phyloP scores from a whole-genome alignment of 1,140 invertebrate species.

The Gryon sp. region DNA sequence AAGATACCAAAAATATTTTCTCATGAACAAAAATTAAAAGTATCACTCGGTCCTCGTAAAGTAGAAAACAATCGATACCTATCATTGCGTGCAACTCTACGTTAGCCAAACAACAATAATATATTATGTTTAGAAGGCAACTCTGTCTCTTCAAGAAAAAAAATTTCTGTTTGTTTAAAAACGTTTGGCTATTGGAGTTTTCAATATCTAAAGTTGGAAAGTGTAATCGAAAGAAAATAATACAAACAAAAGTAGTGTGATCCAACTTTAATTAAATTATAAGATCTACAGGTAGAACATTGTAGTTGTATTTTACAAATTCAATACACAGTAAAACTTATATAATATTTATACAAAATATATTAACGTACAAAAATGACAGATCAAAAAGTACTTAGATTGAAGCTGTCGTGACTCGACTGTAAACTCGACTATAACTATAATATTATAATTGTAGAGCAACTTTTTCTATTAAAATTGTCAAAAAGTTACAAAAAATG shows the following conservation, averaged over 20 bases:
- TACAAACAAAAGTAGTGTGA: slow-evolving; percentile 18
- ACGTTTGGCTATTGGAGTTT: slow-evolving; percentile 45
- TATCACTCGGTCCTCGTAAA: background rate
- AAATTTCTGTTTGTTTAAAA: slow-evolving; percentile 1
- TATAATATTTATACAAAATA: slow-evolving; percentile 40
- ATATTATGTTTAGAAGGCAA: slow-evolving; percentile 7
- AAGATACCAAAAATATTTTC: too few relatives aligned
- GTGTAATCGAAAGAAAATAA: too few relatives aligned
- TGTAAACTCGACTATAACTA: slow-evolving; percentile 45
- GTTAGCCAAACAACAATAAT: slow-evolving; percentile 20
- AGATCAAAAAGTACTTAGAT: slow-evolving; percentile 24
- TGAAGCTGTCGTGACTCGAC: slow-evolving; percentile 19
- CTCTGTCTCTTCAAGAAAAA: background rate
- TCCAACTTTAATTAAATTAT: slow-evolving; percentile 20
- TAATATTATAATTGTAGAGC: slow-evolving; percentile 35
- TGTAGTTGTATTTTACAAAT: slow-evolving; percentile 41
- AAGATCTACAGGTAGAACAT: slow-evolving; percentile 22
- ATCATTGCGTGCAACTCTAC: slow-evolving; percentile 25
- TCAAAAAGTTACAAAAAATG: background rate
- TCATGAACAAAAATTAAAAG: background rate
- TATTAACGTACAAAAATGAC: slow-evolving; percentile 43
- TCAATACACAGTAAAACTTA: slow-evolving; percentile 7
- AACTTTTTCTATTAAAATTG: background rate
- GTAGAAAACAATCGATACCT: slow-evolving; percentile 21
- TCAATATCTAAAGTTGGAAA: slow-evolving; percentile 19